These are phyloP conservation scores for Stomatorhinus walkeri DNA, from an alignment of 2,797 vertebrate genomes.

Conservation along the genomic window DNA sequence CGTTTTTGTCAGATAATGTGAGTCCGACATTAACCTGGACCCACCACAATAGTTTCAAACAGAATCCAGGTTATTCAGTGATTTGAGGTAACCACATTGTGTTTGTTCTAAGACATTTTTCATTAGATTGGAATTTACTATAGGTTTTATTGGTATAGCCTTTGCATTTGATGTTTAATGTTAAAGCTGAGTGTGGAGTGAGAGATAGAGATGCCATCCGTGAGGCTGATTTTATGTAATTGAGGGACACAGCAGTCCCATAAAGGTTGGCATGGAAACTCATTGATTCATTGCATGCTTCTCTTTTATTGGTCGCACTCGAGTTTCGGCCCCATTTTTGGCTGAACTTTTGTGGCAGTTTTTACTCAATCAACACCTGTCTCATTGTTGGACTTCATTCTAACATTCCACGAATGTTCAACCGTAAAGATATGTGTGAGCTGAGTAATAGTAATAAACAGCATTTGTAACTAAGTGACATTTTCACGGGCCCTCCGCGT, in stretches of 20 bases:
- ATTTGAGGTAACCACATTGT: background rate
- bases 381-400: background rate
- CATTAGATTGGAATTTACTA: background rate
- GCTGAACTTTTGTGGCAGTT: background rate
- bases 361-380: background rate
- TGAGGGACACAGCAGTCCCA: background rate
- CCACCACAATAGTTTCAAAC: background rate
- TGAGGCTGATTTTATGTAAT: background rate
- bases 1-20: background rate
- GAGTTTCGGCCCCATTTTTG: background rate
- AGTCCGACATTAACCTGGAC: background rate
- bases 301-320: background rate
- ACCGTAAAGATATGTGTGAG: background rate
- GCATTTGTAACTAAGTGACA: background rate
- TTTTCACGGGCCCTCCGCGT: background rate
- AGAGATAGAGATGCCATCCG: background rate
- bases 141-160: background rate
- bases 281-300: background rate
- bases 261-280: background rate
- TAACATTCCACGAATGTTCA: background rate
- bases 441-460: background rate
- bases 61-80: background rate
- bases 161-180: background rate
- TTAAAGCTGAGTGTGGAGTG: background rate
- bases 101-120: background rate